A percentile compares a stretch with the other conserved stretches of the same genome.
phyloP scores from a whole-genome alignment of 2,888 invertebrate species.

The Podotricha telesiphe region DNA sequence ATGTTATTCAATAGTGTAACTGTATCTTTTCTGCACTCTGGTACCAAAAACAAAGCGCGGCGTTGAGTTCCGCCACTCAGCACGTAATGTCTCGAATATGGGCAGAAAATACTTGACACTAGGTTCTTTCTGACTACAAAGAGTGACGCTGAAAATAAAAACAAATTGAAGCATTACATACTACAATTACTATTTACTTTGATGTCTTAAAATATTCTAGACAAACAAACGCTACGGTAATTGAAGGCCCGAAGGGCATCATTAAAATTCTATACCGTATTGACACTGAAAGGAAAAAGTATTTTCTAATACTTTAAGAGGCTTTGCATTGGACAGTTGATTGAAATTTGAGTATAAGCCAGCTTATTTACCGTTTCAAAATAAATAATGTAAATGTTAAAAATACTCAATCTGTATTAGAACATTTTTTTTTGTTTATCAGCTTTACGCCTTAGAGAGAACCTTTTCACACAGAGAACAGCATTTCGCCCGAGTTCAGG shows the following conservation, averaged over 20 bases:
- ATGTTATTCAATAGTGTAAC: no score
- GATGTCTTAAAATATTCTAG: not conserved
- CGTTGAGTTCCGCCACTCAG: no score
- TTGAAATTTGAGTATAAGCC: constrained; percentile 39
- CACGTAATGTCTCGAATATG: no score
- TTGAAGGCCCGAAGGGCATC: not conserved
- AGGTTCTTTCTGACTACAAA: no score
- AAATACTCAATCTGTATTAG: not conserved
- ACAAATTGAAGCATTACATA: no score
- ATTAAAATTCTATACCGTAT: constrained; percentile 27
- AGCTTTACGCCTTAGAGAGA: no score
- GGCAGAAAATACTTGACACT: no score
- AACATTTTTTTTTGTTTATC: not conserved
- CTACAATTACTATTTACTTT: not conserved
- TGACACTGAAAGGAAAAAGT: constrained; percentile 26
- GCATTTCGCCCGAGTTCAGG: no score
- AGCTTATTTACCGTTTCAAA: constrained; percentile 19
- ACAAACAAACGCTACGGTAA: constrained; percentile 13
- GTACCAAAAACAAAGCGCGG: no score
- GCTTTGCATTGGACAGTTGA: constrained; percentile 35
- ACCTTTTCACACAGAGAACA: no score
- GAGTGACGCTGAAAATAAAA: no score
- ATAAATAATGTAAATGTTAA: constrained; percentile 20
- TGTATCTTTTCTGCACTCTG: no score
- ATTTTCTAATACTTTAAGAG: constrained; percentile 40